Evolutionary conservation across 92 coral and sea anemone genomes (phyloP), one percentile per base, ranked within the genome.

Genomic region (Micromussa lordhowensis): DNA sequence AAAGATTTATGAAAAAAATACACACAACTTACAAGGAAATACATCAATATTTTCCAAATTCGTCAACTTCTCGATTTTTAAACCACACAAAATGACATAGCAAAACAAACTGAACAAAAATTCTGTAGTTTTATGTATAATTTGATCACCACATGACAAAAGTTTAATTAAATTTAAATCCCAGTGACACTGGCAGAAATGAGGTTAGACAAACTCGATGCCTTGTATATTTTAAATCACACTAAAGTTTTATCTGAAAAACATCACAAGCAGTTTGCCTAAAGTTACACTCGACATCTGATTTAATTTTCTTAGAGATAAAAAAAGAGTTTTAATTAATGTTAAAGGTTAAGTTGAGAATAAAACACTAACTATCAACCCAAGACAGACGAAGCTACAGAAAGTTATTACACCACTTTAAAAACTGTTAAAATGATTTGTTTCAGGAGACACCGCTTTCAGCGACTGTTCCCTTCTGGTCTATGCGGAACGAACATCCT

Each of bases 141-240:
- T 51, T 38, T 84, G 73, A 55, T 84, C 81, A 29, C 64, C 54
- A 32, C 88, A 73, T 36, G 36, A 84, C 88, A 71, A 34, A 74
- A 73, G 71, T 84, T 75, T 84, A 57, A 84, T 84, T 73, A 84
- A 84, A 84, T 84, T 26, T 66, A 66, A 66, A 28, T 66, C 13
- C 34, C 11, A 24, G 14, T 34, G n/a, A 17, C 68, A 66, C 10
- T 26, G 17, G 34, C 31, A 66, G 31, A 28, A 26, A 66, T 66
- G 3, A 4, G 5, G 71, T 28, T 66, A 22, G 32, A 24, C 71
- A 28, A 31, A 26, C 10, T 24, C 68, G 66, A 24, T 24, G 32
- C 29, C 71, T 44, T 30, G 40, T 69, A 4, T 82, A 58, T 26
- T 82, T 38, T 29, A 44, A 68, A 82, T 26, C 72, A 82, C 51